These are phyloP conservation scores for Luperina nickerlii DNA, from an alignment of 2,888 invertebrate species.

Conservation along the genomic window DNA sequence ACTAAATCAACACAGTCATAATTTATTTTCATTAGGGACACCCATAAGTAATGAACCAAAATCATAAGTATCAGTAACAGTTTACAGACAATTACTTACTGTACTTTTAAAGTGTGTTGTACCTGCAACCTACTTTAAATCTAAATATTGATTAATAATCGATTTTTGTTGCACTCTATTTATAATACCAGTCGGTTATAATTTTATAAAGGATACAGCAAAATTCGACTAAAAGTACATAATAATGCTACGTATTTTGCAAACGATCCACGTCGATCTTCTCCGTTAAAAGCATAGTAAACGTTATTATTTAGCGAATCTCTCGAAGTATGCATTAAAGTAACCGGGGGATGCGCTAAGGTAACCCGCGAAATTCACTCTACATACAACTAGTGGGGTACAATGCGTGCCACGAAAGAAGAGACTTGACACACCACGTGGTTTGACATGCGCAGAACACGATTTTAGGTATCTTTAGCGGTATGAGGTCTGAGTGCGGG, in stretches of 20 bases:
- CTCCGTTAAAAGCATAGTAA: background rate
- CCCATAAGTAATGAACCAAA: background rate
- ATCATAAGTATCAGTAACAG: background rate
- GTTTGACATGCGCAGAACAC: too few relatives aligned
- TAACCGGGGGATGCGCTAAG: too few relatives aligned
- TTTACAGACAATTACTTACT: background rate
- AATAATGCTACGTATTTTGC: background rate
- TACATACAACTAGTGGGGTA: too few relatives aligned
- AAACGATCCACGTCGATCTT: background rate
- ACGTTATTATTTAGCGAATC: background rate
- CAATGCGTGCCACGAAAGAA: too few relatives aligned
- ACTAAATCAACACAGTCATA: background rate
- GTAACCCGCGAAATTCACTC: too few relatives aligned
- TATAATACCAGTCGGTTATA: background rate
- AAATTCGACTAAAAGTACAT: conserved; percentile 15
- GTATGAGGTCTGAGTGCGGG: too few relatives aligned
- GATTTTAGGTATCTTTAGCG: too few relatives aligned
- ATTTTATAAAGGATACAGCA: background rate
- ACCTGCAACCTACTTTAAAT: conserved; percentile 4
- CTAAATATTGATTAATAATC: background rate
- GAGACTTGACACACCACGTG: too few relatives aligned
- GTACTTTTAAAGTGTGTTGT: background rate
- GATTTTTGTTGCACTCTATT: background rate
- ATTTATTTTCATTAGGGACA: background rate
- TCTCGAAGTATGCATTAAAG: background rate